Evolutionary conservation across 2,113 vertebrate genomes (phyloP).

Genomic region (Poeciliopsis occidentalis): DNA sequence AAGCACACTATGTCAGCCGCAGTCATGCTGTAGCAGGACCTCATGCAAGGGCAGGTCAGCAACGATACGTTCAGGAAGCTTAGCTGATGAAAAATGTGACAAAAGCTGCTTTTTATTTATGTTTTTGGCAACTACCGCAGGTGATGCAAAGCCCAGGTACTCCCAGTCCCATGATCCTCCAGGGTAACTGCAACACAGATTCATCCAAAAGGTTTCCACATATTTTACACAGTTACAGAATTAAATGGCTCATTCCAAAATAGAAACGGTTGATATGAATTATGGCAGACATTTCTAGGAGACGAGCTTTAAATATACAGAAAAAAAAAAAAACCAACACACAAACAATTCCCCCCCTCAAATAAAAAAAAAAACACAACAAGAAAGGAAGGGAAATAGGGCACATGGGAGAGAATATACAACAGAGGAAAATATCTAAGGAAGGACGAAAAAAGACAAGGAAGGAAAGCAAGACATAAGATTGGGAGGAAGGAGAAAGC

Average conservation of each 20-base stretch:
- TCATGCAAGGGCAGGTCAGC: constrained; percentile 22
- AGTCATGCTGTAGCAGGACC: constrained; percentile 28
- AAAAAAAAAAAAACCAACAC: background rate
- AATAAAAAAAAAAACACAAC: background rate
- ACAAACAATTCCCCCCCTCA: no score
- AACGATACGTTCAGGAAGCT: constrained; percentile 27
- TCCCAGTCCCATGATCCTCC: constrained; percentile 99
- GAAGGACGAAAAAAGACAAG: background rate
- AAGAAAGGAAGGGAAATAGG: background rate
- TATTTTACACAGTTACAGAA: background rate
- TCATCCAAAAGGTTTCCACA: background rate
- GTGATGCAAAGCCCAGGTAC: constrained; percentile 96
- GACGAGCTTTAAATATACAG: background rate
- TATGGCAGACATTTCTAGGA: background rate
- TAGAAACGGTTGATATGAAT: background rate
- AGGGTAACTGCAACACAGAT: constrained; percentile 85
- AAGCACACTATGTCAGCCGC: constrained; percentile 54
- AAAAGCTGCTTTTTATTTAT: background rate
- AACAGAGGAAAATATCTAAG: background rate
- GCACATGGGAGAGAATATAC: background rate
- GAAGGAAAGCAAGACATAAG: background rate
- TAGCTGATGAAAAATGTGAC: constrained; percentile 11
- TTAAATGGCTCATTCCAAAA: no score
- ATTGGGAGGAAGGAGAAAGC: background rate
- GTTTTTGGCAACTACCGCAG: constrained; percentile 84